These are phyloP conservation scores for Hypselothyrea guttata DNA, from an alignment of 2,888 invertebrate species.

Conservation along the genomic window DNA sequence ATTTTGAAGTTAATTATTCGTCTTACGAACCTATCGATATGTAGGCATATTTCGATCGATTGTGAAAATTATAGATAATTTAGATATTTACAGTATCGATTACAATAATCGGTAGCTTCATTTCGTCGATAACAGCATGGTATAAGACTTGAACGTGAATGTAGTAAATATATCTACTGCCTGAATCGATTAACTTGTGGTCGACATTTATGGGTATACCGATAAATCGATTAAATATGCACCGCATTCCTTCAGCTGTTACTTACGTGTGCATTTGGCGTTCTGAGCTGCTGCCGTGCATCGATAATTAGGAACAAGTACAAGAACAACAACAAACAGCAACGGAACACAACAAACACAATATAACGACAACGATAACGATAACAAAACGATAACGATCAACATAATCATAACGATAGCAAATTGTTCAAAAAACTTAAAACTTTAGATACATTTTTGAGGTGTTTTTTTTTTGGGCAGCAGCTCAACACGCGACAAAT, in stretches of 20 bases:
- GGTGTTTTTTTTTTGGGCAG: conserved; percentile 11
- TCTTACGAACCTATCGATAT: too few relatives aligned
- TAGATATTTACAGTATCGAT: too few relatives aligned
- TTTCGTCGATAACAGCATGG: too few relatives aligned
- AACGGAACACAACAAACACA: conserved; percentile 23
- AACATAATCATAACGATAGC: not conserved
- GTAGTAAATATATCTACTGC: too few relatives aligned
- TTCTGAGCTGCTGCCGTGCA: conserved; percentile 54
- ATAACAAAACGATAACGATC: not conserved
- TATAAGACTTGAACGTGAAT: too few relatives aligned
- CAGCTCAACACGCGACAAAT: conserved; percentile 69
- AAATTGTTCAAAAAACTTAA: not conserved
- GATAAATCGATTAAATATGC: conserved; percentile 27
- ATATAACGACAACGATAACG: conserved; percentile 14
- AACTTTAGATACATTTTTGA: conserved; percentile 11
- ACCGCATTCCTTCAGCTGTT: conserved; percentile 30
- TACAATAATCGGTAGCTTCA: too few relatives aligned
- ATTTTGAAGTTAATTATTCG: too few relatives aligned
- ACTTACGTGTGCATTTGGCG: conserved; percentile 63
- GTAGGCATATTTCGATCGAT: too few relatives aligned
- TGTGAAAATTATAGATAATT: too few relatives aligned
- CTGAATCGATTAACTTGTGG: not conserved
- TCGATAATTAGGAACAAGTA: conserved; percentile 18
- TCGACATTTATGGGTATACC: conserved; percentile 1
- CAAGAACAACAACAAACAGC: conserved; percentile 20